Evolutionary conservation across 2,797 vertebrate genomes (phyloP).

Genomic region (Tympanoctomys barrerae): DNA sequence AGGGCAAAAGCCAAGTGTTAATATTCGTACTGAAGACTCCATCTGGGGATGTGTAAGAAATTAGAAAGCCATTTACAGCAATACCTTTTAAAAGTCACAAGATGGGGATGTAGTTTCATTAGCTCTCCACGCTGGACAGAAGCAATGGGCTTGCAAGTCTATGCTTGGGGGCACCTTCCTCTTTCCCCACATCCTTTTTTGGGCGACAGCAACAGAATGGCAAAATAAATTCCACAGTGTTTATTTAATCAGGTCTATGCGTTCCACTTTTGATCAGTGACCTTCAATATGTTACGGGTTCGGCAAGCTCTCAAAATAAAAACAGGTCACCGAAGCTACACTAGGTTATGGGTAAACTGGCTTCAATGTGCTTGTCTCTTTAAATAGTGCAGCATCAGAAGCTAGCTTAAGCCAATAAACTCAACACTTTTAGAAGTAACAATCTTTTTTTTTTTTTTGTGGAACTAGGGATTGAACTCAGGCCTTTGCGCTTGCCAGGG

Average conservation of each 20-base stretch:
- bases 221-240: neutral
- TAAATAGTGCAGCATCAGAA: neutral
- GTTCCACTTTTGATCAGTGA: neutral
- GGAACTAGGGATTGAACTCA: too few species aligned
- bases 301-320: neutral
- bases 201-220: neutral
- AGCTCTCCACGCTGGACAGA: neutral
- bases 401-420: neutral
- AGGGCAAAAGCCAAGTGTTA: neutral
- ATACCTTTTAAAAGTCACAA: neutral
- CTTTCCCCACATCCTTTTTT: neutral
- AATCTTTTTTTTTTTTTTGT: too few species aligned
- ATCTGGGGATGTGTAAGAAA: neutral
- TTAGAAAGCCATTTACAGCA: neutral
- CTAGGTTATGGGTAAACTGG: neutral
- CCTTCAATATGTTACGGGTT: neutral
- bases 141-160: neutral
- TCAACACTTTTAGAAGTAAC: neutral
- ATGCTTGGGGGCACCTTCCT: neutral
- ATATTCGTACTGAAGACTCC: neutral
- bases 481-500: too few species aligned
- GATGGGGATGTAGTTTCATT: neutral
- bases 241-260: neutral
- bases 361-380: constrained; percentile 1
- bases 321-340: neutral